These are phyloP conservation scores for Salvelinus sp. DNA, from an alignment of 2,113 vertebrate species.

Conservation along the genomic window DNA sequence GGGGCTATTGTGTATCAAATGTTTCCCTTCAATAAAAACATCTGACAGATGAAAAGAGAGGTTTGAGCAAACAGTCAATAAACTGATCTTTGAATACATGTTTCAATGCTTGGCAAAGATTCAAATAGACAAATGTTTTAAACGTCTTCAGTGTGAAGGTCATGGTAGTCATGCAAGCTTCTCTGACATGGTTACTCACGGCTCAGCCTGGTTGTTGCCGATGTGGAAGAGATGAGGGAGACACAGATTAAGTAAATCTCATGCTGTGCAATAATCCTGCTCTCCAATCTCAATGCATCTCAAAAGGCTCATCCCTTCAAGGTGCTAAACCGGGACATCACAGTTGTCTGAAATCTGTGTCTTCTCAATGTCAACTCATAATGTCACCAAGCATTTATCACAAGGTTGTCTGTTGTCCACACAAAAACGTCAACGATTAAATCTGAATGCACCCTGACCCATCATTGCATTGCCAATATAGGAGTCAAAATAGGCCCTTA, in stretches of 20 bases:
- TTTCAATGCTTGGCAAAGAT: neutral
- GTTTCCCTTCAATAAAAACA: too few relatives aligned
- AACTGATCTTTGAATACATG: too few relatives aligned
- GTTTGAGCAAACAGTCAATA: too few relatives aligned
- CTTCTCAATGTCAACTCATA: neutral
- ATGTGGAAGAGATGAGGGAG: neutral
- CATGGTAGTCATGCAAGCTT: neutral
- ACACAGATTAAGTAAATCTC: constrained; percentile 20
- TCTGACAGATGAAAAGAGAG: too few relatives aligned
- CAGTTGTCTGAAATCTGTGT: neutral
- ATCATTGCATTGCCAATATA: neutral
- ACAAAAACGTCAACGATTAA: neutral
- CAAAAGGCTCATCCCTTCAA: neutral
- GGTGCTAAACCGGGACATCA: neutral
- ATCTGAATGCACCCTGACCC: neutral
- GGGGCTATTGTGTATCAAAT: too few relatives aligned
- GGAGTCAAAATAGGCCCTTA: neutral
- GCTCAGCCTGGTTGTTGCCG: neutral
- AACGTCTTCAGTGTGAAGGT: constrained; percentile 7
- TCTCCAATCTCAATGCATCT: constrained; percentile 14
- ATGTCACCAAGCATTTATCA: neutral
- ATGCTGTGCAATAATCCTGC: constrained; percentile 7
- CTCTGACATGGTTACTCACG: neutral
- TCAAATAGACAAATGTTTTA: neutral
- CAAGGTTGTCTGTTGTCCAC: neutral